Percentiles rank a stretch among this genome's conserved stretches.
Conservation (phyloP, 1,140 invertebrate species). For the Dendrolimus punctatus region DNA sequence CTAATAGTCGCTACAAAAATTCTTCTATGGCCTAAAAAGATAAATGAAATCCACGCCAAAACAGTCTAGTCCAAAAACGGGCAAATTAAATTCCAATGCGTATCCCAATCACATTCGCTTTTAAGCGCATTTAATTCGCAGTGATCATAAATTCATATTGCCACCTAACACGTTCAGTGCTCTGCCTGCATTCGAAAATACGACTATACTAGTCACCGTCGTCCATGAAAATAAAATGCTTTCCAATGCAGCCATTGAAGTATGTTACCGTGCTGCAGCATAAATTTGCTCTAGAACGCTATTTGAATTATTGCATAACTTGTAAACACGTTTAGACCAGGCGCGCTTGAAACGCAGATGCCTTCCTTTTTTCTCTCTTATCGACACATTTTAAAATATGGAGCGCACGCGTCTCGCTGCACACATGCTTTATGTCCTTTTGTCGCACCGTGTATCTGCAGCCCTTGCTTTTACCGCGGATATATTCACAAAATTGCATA, state of each 20-base stretch:
- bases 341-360: conserved; percentile 31
- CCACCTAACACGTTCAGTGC: conserved; percentile 42
- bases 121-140: conserved; percentile 54
- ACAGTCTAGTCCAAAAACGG: conserved; percentile 43
- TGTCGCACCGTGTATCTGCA: neutral
- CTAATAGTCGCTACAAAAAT: no score
- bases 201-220: conserved; percentile 34
- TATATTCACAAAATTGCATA: no score
- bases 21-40: no score
- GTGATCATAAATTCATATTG: conserved; percentile 61
- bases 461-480: neutral
- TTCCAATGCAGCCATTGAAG: conserved; percentile 63
- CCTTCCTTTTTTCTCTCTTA: conserved; percentile 41
- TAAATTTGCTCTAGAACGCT: conserved; percentile 59
- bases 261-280: conserved; percentile 58
- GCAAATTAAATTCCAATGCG: conserved; percentile 55
- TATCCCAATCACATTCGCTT: conserved; percentile 48
- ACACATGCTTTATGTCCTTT: neutral
- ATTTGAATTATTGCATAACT: conserved; percentile 68
- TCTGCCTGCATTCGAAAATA: conserved; percentile 49
- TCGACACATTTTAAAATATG: conserved; percentile 32
- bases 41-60: no score
- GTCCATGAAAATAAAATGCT: conserved; percentile 64
- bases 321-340: conserved; percentile 60
- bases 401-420: conserved; percentile 15